Percentiles rank a stretch among this genome's conserved stretches.
Conservation (phyloP, 2,888 invertebrate genomes). For the Trilocha varians region DNA sequence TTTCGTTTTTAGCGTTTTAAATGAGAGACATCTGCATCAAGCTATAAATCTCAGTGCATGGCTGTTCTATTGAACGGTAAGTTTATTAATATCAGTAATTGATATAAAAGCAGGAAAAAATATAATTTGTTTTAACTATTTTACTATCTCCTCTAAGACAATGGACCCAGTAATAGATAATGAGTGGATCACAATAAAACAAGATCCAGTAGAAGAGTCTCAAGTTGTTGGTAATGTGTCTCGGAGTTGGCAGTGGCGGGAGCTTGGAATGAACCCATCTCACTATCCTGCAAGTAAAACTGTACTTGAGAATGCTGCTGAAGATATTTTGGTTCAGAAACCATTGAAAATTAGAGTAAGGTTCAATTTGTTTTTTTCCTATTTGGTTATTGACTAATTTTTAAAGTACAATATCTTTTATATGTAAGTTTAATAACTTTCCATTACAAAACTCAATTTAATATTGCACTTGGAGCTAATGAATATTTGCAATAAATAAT, state of each 20-base stretch:
- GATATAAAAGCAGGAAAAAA: not conserved
- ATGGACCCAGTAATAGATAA: constrained; percentile 60
- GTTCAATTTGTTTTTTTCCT: no score
- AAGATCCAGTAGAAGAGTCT: constrained; percentile 50
- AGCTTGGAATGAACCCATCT: constrained; percentile 50
- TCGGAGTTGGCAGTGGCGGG: constrained; percentile 63
- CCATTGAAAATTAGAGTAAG: constrained; percentile 75
- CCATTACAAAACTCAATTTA: no score
- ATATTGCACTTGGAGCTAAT: no score
- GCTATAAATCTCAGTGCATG: not conserved
- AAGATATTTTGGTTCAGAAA: constrained; percentile 76
- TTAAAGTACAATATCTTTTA: no score
- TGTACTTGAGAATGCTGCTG: constrained; percentile 76
- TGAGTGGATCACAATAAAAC: constrained; percentile 58
- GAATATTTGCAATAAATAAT: no score
- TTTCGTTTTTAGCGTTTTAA: not conserved
- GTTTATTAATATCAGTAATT: not conserved
- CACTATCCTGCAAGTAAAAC: constrained; percentile 56
- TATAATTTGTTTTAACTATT: not conserved
- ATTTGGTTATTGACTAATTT: no score
- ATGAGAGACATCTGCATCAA: not conserved
- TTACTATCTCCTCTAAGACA: constrained; percentile 17
- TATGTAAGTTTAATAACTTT: no score
- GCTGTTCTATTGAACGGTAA: not conserved
- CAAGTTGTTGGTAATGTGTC: constrained; percentile 49